Evolutionary conservation across 1,140 invertebrate genomes (phyloP), one percentile per base, ranked within the genome.

Genomic region (Calephelis virginiensis): DNA sequence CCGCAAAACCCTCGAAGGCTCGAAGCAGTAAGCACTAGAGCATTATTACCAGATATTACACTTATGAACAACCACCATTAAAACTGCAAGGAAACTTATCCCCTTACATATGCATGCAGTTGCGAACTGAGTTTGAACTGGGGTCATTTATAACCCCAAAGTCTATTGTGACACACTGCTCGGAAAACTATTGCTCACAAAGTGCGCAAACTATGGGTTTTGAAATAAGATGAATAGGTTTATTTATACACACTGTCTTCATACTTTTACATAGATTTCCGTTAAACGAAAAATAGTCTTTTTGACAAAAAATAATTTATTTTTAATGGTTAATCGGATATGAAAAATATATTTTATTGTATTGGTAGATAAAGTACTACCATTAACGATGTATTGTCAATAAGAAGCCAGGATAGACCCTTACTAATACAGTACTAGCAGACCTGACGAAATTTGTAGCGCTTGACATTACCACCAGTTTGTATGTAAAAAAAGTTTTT

Each of bases 11-110:
- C 68, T 73, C 65, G 69, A 64, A 70, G 12, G 28, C 68, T 73
- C 65, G 69, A 63, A 70, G 11, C 50, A 56, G 53, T 59, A 59
- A 56, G 63, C 63, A 53, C 50, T 65, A 62, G 63, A 64, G 71
- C 67, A 80, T 85, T 86, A 88, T 82, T 85, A 82, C 82, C 73
- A 83, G 81, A 89, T 88, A 90, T 89, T 85, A 89, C 85, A 90
- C 85, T 89, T 89, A 87, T 49, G 75, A 90, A 88, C 82, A 85
- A 87, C 76, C 70, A 73, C 76, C 76, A 87, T 89, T 86, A 87
- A 79, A 82, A 83, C 82, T 83, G 77, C 81, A 82, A 75, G 74
- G 73, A 72, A 85, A 85, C 77, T 82, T 84, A 75, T 75, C 70
- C 76, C 76, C 75, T 86, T 88, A 82, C 81, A 84, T 81, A 85